Conservation (phyloP, 2,888 invertebrate genomes). For the Caradrina clavipalpis region DNA sequence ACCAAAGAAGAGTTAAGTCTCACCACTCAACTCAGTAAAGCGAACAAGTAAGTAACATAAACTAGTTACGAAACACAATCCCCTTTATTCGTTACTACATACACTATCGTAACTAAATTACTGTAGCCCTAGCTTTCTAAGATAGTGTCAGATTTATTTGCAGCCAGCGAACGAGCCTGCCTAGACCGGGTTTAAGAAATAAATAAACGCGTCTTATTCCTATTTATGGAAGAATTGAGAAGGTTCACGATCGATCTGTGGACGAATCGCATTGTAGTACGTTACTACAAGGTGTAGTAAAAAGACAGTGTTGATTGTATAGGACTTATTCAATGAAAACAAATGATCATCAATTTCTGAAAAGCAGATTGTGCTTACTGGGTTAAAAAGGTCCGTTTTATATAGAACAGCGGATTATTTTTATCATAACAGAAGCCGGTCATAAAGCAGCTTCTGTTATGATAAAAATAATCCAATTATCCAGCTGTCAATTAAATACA, state of each 20-base stretch:
- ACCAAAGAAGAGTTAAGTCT: no score
- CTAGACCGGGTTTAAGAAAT: conserved; percentile 14
- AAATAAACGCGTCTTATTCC: conserved; percentile 33
- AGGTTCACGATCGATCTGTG: conserved; percentile 19
- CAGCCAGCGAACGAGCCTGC: conserved; percentile 8
- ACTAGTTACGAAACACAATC: conserved; percentile 26
- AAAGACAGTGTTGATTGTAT: background rate
- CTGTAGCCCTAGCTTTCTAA: conserved; percentile 28
- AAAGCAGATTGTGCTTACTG: no score
- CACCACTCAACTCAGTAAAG: conserved; percentile 9
- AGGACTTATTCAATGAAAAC: background rate
- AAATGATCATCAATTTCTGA: background rate
- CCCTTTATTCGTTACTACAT: conserved; percentile 23
- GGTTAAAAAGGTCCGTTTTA: no score
- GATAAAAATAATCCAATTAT: no score
- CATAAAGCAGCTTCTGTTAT: no score
- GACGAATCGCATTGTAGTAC: background rate
- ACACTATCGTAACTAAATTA: conserved; percentile 48
- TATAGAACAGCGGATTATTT: no score
- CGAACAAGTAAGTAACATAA: conserved; percentile 23
- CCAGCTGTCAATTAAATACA: no score
- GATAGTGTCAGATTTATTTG: conserved; percentile 52
- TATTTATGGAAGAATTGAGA: conserved; percentile 35
- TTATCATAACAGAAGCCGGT: background rate
- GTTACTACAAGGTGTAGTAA: background rate